Conservation (phyloP, 92 coral and sea anemone genomes). For the Porites rus region DNA sequence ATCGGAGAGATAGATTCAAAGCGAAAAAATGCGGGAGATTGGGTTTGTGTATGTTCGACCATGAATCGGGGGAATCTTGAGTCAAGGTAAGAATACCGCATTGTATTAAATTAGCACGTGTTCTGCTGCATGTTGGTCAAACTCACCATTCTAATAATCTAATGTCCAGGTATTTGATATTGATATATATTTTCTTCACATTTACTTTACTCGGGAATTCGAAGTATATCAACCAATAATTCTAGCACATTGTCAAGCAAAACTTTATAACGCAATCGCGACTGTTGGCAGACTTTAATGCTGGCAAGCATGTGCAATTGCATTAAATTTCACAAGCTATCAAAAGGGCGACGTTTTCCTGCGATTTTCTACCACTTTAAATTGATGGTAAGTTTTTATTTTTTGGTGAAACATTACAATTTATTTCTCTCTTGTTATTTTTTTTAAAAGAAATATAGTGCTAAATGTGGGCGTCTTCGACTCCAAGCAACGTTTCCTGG, state of each 20-base stretch:
- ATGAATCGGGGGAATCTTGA: background rate
- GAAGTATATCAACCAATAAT: background rate
- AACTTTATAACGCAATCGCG: background rate
- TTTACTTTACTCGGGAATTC: background rate
- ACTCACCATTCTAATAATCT: background rate
- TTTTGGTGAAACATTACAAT: background rate
- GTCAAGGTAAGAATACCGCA: constrained; percentile 6
- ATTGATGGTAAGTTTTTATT: too few species aligned
- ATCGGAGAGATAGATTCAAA: background rate
- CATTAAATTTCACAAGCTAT: background rate
- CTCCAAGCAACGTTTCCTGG: background rate
- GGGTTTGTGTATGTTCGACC: background rate
- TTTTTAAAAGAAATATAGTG: background rate
- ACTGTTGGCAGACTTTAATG: background rate
- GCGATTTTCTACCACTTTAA: background rate
- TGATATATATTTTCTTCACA: background rate
- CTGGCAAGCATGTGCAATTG: background rate
- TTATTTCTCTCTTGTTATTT: background rate
- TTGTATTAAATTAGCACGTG: background rate
- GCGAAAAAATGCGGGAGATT: background rate
- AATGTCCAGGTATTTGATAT: background rate
- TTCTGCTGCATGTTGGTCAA: background rate
- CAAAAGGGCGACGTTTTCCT: background rate
- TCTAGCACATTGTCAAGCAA: background rate
- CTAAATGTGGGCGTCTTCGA: background rate